phyloP scores from a whole-genome alignment of 2,113 vertebrate genomes.

The Pholis gunnellus region DNA sequence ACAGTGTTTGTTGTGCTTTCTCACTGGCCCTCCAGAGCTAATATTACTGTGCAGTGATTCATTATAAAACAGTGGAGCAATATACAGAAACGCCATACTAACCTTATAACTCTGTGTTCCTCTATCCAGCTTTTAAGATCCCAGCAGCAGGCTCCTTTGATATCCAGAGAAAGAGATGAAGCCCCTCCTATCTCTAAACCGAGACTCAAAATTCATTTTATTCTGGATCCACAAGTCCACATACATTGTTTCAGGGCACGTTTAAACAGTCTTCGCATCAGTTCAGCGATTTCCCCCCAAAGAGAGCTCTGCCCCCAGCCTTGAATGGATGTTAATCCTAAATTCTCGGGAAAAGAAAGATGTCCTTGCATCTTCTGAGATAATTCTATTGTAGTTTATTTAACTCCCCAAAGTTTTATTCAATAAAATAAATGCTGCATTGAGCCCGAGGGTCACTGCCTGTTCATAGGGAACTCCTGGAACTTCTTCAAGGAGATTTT shows the following conservation, averaged over 20 bases:
- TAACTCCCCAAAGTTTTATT: conserved; percentile 26
- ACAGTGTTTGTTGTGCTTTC: not conserved
- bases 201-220: not conserved
- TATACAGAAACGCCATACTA: not conserved
- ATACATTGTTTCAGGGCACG: too few species aligned
- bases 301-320: not conserved
- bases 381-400: conserved; percentile 15
- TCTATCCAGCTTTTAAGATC: not conserved
- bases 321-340: not conserved
- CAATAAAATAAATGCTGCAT: not conserved
- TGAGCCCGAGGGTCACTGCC: conserved; percentile 14
- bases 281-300: not conserved
- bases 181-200: not conserved
- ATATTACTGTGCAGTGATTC: not conserved
- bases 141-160: not conserved
- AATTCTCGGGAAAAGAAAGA: not conserved
- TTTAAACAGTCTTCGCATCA: not conserved
- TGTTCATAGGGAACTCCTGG: conserved; percentile 23
- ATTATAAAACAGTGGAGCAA: not conserved
- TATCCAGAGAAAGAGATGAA: not conserved
- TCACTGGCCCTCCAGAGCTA: not conserved
- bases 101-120: not conserved
- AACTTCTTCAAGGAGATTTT: conserved; percentile 4
- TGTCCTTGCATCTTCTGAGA: conserved; percentile 10
- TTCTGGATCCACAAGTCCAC: not conserved